Base-by-base conservation (phyloP, 2,113 vertebrate species). In the Crotophaga sulcirostris region DNA sequence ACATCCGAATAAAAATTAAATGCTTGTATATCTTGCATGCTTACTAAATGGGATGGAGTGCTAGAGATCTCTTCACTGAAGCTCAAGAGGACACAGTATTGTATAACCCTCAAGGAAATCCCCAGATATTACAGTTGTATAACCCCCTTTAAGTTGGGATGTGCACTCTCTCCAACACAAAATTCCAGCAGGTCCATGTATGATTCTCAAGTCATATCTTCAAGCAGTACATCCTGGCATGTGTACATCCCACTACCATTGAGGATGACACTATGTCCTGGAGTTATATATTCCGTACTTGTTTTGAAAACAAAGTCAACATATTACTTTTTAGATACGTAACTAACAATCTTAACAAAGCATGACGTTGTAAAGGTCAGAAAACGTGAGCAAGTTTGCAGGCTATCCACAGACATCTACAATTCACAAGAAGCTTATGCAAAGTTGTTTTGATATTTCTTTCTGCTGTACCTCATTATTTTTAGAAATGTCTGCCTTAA, bases 401-500 rank as follows among this genome's bases (percentile, higher is more conserved):
- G 47, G 45, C 75, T 80, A 91, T 84, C 64, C 59, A 67, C 84
- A 90, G 64, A 21, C 34, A 59, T 47, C 47, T 52, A 80, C 51
- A 72, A 52, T 69, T 92, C 80, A 77, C 31, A 74, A 84, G 67
- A 36, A 80, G 21, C 36, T 77, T 72, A 40, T 3, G 15, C 76
- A 77, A 84, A 90, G 49, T 63, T 69, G 67, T 74, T 69, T 72
- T 74, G 26, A 16, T 86, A 34, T 64, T 90, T 62, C 75, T 94
- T 90, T 68, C 52, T 84, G 80, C 36, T 29, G 28, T 67, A 92
- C 9, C 2, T 70, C 42, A 67, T 64, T 88, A 91, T 88, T 96
- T 96, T 96, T 88, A 81, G 85, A 77, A 94, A 67, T 18, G 11
- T 34, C 69, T 74, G 17, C n/a, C 31, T 68, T 85, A 70, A 67